Conservation (phyloP, 2,797 vertebrate species). For the Aselliscus stoliczkanus region DNA sequence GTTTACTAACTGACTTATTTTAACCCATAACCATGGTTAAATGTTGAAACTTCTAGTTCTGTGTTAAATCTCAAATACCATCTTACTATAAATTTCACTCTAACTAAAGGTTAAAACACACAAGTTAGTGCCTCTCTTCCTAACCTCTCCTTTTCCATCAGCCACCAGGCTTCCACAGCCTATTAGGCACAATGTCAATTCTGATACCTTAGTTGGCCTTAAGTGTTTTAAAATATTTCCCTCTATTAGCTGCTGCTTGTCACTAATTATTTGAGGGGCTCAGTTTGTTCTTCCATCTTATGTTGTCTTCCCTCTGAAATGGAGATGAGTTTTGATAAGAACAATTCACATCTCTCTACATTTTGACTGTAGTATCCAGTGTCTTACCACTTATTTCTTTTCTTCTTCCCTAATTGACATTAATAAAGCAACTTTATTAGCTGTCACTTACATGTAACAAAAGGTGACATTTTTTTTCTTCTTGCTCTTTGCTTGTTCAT, state of each 20-base stretch:
- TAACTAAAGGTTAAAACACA: background rate
- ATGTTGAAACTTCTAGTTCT: background rate
- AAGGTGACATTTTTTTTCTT: background rate
- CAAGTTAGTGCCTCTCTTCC: background rate
- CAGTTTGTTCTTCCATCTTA: background rate
- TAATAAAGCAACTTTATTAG: background rate
- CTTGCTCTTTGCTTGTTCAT: background rate
- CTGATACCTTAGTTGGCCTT: background rate
- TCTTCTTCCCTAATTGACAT: background rate
- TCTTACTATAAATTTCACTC: background rate
- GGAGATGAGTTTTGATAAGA: background rate
- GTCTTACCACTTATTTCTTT: background rate
- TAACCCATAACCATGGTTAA: background rate
- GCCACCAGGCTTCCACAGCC: background rate
- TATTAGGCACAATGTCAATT: background rate
- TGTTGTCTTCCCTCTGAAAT: background rate
- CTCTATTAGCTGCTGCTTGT: background rate
- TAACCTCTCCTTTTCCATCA: background rate
- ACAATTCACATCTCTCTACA: background rate
- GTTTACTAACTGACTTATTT: background rate
- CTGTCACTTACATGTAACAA: background rate
- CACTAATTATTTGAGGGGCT: background rate
- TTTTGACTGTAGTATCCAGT: background rate
- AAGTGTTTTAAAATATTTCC: background rate
- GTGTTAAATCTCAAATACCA: background rate